Evolutionary conservation across 2,797 vertebrate genomes (phyloP), one percentile per base, ranked within the genome.

Genomic region (Mareca strepera): DNA sequence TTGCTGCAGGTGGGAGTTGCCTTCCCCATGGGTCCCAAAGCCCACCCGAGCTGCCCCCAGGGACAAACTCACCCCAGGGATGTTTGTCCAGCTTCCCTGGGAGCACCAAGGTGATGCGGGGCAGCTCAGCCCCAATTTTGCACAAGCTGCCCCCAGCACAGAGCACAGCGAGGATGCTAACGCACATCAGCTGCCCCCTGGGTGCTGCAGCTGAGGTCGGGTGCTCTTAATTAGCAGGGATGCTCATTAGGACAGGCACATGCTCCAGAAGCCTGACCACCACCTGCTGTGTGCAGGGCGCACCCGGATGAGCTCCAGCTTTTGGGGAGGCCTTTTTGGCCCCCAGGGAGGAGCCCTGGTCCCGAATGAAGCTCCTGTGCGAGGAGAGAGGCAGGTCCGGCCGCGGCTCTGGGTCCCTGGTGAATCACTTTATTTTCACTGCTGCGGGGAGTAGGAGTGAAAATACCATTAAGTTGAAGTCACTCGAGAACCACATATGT

Each of bases 341-440:
- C 33, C 53, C 62, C 7, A 1, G 0, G 0, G 18, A 35, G 33
- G 59, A 46, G 26, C 44, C n/a, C 18, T 29, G 29, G 17, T 64
- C 48, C 73, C 17, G 79, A 56, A 10, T 1, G 67, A 14, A 55
- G 77, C 63, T 94, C 62, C 72, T 0, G 1, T 2, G 0, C 33
- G 5, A 48, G 48, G 62, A 52, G 60, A 56, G 62, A 77, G 26
- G 77, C 59, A 72, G 82, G 23, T 77, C 74, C 17, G 2, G 77
- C 46, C 6, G 5, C 8, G 2, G 83, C 15, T 31, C 62, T 3
- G 68, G 29, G 28, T 88, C 88, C 88, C 85, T 94, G 70, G 94
- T 82, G 90, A 94, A 83, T 81, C 83, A 39, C 59, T 96, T 96
- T 96, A 96, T 96, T 93, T 96, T 80, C 94, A 88, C 92, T 78